Evolutionary conservation across 2,888 invertebrate species (phyloP), one percentile per base, ranked within the genome.

Genomic region (Balanococcus diminutus): DNA sequence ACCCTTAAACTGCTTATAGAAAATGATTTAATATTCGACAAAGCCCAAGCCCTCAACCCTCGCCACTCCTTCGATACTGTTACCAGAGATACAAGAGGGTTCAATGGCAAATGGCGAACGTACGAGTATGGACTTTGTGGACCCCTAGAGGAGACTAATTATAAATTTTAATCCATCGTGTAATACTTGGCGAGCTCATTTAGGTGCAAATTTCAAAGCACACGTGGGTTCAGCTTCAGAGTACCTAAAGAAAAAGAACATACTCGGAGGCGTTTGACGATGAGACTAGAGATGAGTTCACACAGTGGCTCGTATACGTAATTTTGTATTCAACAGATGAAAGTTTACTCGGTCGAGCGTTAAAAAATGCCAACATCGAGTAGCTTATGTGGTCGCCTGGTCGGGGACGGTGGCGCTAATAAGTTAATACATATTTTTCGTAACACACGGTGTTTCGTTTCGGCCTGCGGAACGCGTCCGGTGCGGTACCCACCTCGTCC

Each of bases 301-400:
- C 36, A 36, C 5, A 36, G 5, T 6, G 36, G 8, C 8, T 6
- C 67, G 16, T 28, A 16, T 16, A 16, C 28, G 32, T 79, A 79
- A 79, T 79, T 79, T 79, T 19, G 75, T 79, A 79, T 79, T 79
- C 75, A 79, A 79, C 75, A 79, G 75, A 36, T 79, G 75, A 79
- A 79, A 79, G 36, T 79, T 79, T 79, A 36, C 36, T 79, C 75
- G 75, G 19, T 36, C 36, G 75, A 79, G 36, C 32, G 36, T 79
- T 36, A 28, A 79, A 79, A 79, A 79, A 36, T n/a, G 11, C n/a
- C 67, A 51, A 4, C 51, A 16, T 16, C 2, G 28, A 72, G 72
- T 72, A 72, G 75, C 67, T 28, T 28, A 79, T 79, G 31, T 36
- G 75, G 67, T 67, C 67, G 14, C 22, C 0, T 4, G 1, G 56